A percentile compares a stretch with the other conserved stretches of the same genome.
Evolutionary conservation across 2,797 vertebrate species (phyloP).

Genomic region (Hypotaenidia philippensis): DNA sequence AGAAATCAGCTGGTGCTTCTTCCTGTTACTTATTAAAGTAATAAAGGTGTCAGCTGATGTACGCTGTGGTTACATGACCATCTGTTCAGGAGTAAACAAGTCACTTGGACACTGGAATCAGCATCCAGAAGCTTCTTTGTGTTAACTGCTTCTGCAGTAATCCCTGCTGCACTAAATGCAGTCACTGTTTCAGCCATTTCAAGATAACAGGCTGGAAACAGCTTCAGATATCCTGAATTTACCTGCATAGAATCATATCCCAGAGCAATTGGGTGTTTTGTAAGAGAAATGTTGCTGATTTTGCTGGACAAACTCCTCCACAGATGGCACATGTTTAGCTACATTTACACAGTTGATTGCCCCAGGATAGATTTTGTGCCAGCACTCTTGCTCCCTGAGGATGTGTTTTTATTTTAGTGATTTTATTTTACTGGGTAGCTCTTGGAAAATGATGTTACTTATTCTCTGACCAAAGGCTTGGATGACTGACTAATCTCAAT

Average conservation of each 20-base stretch:
- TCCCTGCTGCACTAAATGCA: background rate
- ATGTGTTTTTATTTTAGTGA: background rate
- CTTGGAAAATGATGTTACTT: background rate
- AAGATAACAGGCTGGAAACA: background rate
- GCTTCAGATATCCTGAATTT: conserved; percentile 14
- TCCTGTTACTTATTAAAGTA: conserved; percentile 43
- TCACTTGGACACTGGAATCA: background rate
- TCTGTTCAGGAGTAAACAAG: conserved; percentile 63
- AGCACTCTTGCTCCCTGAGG: conserved; percentile 1
- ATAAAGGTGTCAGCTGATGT: conserved; percentile 35
- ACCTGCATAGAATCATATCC: conserved; percentile 11
- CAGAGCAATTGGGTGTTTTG: background rate
- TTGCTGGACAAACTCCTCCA: background rate
- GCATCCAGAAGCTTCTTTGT: background rate
- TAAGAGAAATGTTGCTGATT: conserved; percentile 17
- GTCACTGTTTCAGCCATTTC: background rate
- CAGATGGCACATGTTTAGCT: conserved; percentile 47
- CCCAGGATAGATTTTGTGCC: conserved; percentile 21
- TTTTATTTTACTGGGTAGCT: conserved; percentile 29
- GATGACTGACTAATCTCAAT: background rate
- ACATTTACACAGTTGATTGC: conserved; percentile 50
- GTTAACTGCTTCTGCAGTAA: background rate
- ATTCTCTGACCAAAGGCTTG: background rate
- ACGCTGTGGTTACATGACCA: background rate
- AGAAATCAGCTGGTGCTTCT: background rate